Base-by-base conservation (phyloP, 1,140 invertebrate genomes). In the Halictus rubicundus region DNA sequence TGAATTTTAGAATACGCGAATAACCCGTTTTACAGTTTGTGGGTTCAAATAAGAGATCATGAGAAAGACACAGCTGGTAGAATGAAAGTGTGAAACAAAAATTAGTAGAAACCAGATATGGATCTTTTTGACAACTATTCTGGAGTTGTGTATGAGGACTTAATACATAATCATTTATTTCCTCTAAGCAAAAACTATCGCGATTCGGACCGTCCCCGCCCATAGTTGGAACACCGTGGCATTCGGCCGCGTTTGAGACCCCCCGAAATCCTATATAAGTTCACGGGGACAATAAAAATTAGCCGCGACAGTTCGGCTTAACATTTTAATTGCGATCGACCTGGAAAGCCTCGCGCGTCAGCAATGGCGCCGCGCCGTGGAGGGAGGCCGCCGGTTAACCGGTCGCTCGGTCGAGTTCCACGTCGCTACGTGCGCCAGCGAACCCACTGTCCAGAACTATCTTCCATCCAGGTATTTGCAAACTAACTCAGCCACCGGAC, bases 321-420 rank as follows among this genome's bases (percentile, higher is more conserved):
- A 81, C 78, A 54, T 85, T 85, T 85, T 84, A 85, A 85, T 85
- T 85, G 82, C 83, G 65, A 85, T 84, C 82, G 73, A 81, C 25
- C 69, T 27, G 61, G 49, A 39, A 84, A 78, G 39, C 61, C 27
- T 71, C n/a, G 71, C 72, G 32, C 57, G 54, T 37, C 72, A 39
- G 54, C 59, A 46, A 39, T 37, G 32, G 5, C 8, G 39, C 32
- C 32, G 5, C 8, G 39, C 32, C 32, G 57, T 54, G 59, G 42
- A 69, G 32, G 2, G 32, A 1, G 23, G 42, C 46, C n/a, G 59
- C 71, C 32, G 32, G 32, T 32, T 32, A 32, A 32, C 32, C 32
- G 32, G 32, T 32, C 32, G 32, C 32, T 32, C 32, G 32, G 32
- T 32, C 32, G 32, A 32, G 32, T 32, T 32, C 32, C 32, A 32